Evolutionary conservation across 1,140 invertebrate genomes (phyloP).

Genomic region (Melanaphis sacchari): DNA sequence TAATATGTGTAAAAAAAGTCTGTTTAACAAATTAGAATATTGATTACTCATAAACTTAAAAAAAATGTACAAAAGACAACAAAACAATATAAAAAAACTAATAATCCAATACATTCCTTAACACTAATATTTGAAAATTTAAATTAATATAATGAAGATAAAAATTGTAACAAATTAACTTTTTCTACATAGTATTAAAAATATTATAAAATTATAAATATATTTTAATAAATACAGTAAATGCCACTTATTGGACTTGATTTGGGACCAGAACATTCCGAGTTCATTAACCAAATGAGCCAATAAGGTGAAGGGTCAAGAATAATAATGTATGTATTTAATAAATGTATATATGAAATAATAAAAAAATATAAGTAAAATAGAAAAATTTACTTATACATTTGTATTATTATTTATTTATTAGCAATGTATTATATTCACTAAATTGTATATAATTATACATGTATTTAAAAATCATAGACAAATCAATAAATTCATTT

Average conservation of each 20-base stretch:
- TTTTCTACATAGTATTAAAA: not conserved
- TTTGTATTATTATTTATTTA: not conserved
- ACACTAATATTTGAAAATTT: not conserved
- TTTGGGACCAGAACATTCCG: not conserved
- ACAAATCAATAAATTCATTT: not conserved
- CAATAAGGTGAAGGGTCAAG: not conserved
- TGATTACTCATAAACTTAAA: not conserved
- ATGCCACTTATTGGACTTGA: not conserved
- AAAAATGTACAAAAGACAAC: not conserved
- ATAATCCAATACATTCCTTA: not conserved
- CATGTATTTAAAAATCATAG: no score
- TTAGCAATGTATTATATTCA: not conserved
- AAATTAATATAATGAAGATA: not conserved
- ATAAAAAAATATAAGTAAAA: not conserved
- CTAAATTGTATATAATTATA: not conserved
- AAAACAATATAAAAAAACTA: slow-evolving; percentile 7
- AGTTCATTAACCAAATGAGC: not conserved
- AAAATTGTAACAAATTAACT: not conserved
- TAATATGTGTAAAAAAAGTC: not conserved
- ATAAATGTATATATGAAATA: not conserved
- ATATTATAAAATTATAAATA: not conserved
- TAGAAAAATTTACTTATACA: not conserved
- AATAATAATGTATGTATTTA: not conserved
- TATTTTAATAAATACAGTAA: not conserved
- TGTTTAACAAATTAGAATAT: slow-evolving; percentile 32